A percentile compares a stretch with the other conserved stretches of the same genome.
Evolutionary conservation across 2,113 vertebrate species (phyloP).

Genomic region (Trachemys scripta): DNA sequence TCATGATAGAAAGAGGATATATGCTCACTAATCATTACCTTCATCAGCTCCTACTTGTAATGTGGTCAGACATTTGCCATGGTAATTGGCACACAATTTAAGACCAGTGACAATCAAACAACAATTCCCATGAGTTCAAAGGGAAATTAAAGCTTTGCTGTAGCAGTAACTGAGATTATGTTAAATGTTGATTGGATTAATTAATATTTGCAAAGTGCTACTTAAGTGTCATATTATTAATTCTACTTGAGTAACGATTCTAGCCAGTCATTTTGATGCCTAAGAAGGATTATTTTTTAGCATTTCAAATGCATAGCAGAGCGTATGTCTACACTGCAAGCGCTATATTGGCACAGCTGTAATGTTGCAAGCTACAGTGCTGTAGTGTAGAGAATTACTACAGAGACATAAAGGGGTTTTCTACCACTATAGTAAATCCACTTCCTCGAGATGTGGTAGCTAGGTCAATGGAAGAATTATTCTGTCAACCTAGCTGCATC

Average conservation of each 20-base stretch:
- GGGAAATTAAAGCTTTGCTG: not conserved
- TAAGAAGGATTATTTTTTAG: not conserved
- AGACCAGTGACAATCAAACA: not conserved
- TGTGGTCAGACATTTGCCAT: not conserved
- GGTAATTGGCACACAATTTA: not conserved
- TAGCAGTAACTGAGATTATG: not conserved
- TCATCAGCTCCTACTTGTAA: not conserved
- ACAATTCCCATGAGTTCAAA: not conserved
- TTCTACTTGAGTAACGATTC: not conserved
- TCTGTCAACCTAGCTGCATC: no score
- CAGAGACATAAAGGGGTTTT: not conserved
- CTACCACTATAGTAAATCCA: not conserved
- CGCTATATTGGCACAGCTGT: no score
- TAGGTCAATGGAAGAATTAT: not conserved
- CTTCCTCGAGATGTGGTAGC: not conserved
- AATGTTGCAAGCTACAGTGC: no score
- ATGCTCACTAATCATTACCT: not conserved
- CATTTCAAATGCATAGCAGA: not conserved
- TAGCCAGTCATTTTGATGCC: not conserved
- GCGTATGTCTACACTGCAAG: not conserved
- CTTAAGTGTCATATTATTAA: not conserved
- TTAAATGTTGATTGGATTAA: not conserved
- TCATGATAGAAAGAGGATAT: not conserved
- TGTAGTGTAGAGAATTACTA: not conserved
- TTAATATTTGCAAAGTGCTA: not conserved